A percentile compares a stretch with the other conserved stretches of the same genome.
Conservation (phyloP, 1,140 invertebrate species). For the Papilio polyxenes region DNA sequence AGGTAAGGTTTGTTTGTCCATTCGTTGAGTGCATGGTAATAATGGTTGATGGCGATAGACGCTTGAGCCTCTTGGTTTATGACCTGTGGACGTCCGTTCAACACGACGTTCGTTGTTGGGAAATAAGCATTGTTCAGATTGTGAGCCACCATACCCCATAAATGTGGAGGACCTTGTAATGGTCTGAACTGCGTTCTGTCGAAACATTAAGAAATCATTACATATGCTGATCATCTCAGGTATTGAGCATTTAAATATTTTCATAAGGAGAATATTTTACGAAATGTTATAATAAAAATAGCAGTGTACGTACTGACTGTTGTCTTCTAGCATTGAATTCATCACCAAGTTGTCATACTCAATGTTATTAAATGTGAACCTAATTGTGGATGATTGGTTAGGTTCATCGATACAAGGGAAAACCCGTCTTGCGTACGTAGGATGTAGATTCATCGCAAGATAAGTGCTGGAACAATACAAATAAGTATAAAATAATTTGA, state of each 20-base stretch:
- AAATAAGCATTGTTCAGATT: slow-evolving; percentile 57
- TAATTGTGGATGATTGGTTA: slow-evolving; percentile 55
- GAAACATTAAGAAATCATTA: slow-evolving; percentile 25
- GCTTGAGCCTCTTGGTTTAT: slow-evolving; percentile 56
- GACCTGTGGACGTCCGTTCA: slow-evolving; percentile 54
- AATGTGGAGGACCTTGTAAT: slow-evolving; percentile 52
- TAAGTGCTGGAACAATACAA: slow-evolving; percentile 80
- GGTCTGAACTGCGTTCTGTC: slow-evolving; percentile 60
- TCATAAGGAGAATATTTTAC: slow-evolving; percentile 17
- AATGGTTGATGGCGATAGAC: slow-evolving; percentile 58
- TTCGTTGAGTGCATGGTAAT: slow-evolving; percentile 55
- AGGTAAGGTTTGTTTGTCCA: slow-evolving; percentile 60
- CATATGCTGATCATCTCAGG: background rate
- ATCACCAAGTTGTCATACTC: slow-evolving; percentile 47
- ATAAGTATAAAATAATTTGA: background rate
- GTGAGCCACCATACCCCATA: slow-evolving; percentile 72
- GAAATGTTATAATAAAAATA: background rate
- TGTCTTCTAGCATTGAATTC: slow-evolving; percentile 56
- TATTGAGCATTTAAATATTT: background rate
- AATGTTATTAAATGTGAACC: slow-evolving; percentile 59
- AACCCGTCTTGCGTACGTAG: slow-evolving; percentile 89
- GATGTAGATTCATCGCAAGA: slow-evolving; percentile 90
- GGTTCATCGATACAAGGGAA: slow-evolving; percentile 97
- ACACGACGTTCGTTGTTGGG: slow-evolving; percentile 51
- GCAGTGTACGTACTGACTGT: slow-evolving; percentile 58